A percentile compares a stretch with the other conserved stretches of the same genome.
Evolutionary conservation across 53 echinoderm and acorn worm species (phyloP).

Genomic region (Mesocentrotus franciscanus): DNA sequence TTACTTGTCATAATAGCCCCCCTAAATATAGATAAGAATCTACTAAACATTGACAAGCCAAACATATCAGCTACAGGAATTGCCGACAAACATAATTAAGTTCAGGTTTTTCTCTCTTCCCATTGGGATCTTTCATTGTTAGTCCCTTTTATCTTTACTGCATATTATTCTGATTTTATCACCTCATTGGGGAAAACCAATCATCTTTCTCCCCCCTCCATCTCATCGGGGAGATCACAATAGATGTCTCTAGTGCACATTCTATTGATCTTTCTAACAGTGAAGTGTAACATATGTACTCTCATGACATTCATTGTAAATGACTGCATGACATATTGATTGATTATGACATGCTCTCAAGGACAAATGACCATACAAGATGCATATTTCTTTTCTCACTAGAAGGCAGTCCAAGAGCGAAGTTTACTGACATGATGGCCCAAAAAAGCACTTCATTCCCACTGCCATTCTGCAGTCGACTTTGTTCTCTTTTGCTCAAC

Average conservation of each 20-base stretch:
- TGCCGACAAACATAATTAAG: too few species aligned
- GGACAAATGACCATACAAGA: neutral
- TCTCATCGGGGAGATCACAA: neutral
- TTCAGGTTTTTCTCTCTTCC: too few species aligned
- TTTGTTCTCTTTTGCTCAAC: neutral
- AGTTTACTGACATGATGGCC: neutral
- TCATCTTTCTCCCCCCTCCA: neutral
- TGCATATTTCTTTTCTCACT: neutral
- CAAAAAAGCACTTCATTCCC: neutral
- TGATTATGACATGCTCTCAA: neutral
- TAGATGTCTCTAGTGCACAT: neutral
- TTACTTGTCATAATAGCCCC: too few species aligned
- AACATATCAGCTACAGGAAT: too few species aligned
- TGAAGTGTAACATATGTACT: neutral
- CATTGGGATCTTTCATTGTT: too few species aligned
- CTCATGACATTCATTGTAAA: neutral
- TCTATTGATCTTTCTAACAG: neutral
- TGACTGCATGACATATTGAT: neutral
- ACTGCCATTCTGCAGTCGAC: neutral
- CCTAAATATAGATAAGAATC: too few species aligned
- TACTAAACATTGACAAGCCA: too few species aligned
- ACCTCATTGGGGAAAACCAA: neutral
- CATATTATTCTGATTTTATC: too few species aligned
- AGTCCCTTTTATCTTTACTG: too few species aligned
- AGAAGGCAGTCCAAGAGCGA: neutral